Evolutionary conservation across 2,113 vertebrate genomes (phyloP), one percentile per base, ranked within the genome.

Genomic region (Oreotrochilus melanogaster): DNA sequence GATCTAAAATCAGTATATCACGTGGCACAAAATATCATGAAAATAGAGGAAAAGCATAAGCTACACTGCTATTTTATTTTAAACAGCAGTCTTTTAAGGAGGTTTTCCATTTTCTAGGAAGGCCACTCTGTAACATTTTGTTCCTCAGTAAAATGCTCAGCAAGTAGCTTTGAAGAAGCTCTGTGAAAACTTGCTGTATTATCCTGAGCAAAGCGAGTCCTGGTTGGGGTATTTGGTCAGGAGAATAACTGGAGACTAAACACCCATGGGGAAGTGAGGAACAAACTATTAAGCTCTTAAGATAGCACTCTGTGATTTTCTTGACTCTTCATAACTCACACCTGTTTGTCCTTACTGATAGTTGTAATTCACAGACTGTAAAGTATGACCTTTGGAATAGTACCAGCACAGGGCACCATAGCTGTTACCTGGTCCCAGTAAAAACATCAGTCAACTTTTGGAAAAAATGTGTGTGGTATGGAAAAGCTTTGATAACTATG

Each of bases 61-160:
- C 93, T 83, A 58, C 18, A 62, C 31, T 73, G 65, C 24, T 75
- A 69, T 39, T 93, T 89, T 94, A 94, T 92, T 88, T 89, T 50
- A 43, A 93, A 65, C 9, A 42, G 35, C 70, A 86, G 60, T 83
- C 25, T 88, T 61, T 18, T 28, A 65, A 86, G 76, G 30, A 35
- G 6, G 2, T 51, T 65, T 72, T 35, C 11, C 9, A 23, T 79
- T 86, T 83, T 82, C 28, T 25, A 67, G 47, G 14, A 84, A 71
- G 28, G 10, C 7, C 15, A 62, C 47, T 60, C 33, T 31, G 22
- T n/a, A 78, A 54, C 6, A 7, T 47, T 71, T 78, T 69, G 7
- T 60, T 82, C 10, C 35, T 75, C 27, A 27, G 57, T 53, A 56
- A 78, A 81, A 72, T 14, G 6, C 4, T 56, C 24, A 51, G 22